phyloP scores from a whole-genome alignment of 2,113 vertebrate species.

The Pongo pygmaeus region DNA sequence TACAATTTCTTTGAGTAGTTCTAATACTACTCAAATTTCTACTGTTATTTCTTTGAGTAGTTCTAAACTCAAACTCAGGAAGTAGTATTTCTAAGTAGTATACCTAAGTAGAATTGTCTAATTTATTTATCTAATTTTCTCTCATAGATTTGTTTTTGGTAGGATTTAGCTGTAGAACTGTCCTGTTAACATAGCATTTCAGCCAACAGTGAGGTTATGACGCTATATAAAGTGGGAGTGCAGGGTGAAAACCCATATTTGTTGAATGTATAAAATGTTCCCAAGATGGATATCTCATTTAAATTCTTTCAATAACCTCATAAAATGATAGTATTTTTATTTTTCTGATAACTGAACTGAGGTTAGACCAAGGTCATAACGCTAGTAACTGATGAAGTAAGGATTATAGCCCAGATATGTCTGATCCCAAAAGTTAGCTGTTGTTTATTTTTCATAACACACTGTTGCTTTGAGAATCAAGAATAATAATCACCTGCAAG shows the following conservation, averaged over 20 bases:
- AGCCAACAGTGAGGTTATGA: neutral
- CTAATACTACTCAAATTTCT: no score
- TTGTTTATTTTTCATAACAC: neutral
- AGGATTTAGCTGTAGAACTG: neutral
- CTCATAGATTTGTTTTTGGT: neutral
- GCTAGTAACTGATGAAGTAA: neutral
- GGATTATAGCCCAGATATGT: neutral
- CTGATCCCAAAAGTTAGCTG: neutral
- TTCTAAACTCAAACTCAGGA: slow-evolving; percentile 17
- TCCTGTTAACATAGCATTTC: neutral
- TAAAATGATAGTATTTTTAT: neutral
- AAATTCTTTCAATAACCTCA: neutral
- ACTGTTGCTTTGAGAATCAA: neutral
- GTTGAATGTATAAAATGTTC: neutral
- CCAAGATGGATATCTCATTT: neutral
- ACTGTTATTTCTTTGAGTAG: neutral
- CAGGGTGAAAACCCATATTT: neutral
- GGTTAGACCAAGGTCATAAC: neutral
- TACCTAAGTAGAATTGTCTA: neutral
- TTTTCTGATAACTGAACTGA: neutral
- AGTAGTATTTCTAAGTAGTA: neutral
- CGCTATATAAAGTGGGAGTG: neutral
- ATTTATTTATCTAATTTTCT: neutral
- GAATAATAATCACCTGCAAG: neutral
- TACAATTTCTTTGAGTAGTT: no score